Conservation (phyloP, 2,113 vertebrate genomes). For the Castor canadensis region DNA sequence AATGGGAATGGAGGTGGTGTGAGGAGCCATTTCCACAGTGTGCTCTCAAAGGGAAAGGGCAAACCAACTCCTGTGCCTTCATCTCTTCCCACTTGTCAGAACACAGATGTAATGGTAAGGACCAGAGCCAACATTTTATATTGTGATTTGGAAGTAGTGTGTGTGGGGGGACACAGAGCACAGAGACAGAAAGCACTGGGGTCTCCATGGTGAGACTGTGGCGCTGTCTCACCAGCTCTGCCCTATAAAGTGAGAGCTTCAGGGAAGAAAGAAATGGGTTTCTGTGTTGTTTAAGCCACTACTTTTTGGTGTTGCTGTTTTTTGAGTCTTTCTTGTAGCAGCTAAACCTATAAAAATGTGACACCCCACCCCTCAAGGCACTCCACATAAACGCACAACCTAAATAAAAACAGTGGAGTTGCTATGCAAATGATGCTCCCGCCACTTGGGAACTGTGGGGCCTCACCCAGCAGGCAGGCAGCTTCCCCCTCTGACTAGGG, state of each 20-base stretch:
- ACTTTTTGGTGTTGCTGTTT: no score
- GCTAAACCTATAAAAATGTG: not conserved
- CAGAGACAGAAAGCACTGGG: not conserved
- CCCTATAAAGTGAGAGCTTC: not conserved
- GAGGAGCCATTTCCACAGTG: not conserved
- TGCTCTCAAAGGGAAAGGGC: not conserved
- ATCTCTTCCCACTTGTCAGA: not conserved
- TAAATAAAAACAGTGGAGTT: not conserved
- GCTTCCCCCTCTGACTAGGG: fast-evolving
- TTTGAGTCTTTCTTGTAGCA: not conserved
- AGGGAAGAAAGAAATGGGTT: not conserved
- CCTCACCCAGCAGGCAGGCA: not conserved
- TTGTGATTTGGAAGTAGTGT: not conserved
- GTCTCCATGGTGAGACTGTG: not conserved
- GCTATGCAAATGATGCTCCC: not conserved
- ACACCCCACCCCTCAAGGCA: not conserved
- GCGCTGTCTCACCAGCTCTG: not conserved
- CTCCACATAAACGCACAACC: not conserved
- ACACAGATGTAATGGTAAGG: not conserved
- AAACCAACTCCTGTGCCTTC: not conserved
- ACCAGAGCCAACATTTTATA: not conserved
- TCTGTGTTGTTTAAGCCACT: not conserved
- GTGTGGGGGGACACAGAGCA: fast-evolving
- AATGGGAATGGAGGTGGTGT: not conserved
- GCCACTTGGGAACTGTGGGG: not conserved